Evolutionary conservation across 1,140 invertebrate genomes (phyloP), one percentile per base, ranked within the genome.

Genomic region (Aphaenogaster floridana): DNA sequence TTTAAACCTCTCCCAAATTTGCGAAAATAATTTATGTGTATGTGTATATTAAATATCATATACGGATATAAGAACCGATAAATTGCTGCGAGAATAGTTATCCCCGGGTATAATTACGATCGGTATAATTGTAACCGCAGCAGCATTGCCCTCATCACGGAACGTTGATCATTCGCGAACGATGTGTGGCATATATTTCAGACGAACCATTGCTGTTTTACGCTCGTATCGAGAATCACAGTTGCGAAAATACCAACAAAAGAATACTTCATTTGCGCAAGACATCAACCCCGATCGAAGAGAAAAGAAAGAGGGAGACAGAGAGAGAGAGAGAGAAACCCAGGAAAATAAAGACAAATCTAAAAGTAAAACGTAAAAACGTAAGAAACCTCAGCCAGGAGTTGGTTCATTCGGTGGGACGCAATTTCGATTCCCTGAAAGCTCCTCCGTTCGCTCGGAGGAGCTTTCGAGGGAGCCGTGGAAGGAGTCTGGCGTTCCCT

Each of bases 361-460:
- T 50, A 57, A 68, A 48, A 85, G 34, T 64, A 36, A 85, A n/a
- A 85, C 48, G 39, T 63, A 77, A 64, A 77, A 69, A 76, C 11
- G 39, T 76, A 76, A n/a, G 28, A 68, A 52, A 15, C 68, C 13
- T 9, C 59, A 39, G 77, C 13, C 39, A 36, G 28, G 21, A 77
- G 68, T 72, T 87, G 42, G 74, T 71, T 89, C 76, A 83, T 80
- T 86, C 80, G 64, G 59, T 42, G 76, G 61, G 79, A 57, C 89
- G 89, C 64, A 91, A 91, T 91, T 91, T 86, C 89, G 89, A 90
- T 90, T 90, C 86, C 61, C 17, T 72, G 57, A 59, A 72, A 83
- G 64, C 86, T 76, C 87, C 64, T 48, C 48, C 34, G n/a, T 42
- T 36, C n/a, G 50, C 34, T 36, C 68, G 66, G 50, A 64, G 59